These are phyloP conservation scores for Myrmecophaga tridactyla DNA, from an alignment of 2,113 vertebrate genomes.

Conservation along the genomic window DNA sequence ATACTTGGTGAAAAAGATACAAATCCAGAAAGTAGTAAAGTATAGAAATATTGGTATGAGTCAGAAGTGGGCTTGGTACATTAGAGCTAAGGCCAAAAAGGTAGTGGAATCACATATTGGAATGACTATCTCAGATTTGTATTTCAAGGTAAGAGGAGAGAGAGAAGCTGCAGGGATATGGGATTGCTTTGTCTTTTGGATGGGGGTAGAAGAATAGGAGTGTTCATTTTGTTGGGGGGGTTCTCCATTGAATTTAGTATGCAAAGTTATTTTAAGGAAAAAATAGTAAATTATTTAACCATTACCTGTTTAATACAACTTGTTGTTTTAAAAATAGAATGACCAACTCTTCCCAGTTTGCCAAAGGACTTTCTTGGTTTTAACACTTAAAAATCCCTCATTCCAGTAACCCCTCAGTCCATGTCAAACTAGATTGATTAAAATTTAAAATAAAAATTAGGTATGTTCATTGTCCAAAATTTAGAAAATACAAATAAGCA, in stretches of 20 bases:
- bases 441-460: conserved; percentile 33
- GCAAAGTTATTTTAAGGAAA: neutral
- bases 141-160: neutral
- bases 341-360: neutral
- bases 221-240: neutral
- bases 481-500: neutral
- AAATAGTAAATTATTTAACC: neutral
- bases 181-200: neutral
- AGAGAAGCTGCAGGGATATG: neutral
- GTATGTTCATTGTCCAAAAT: neutral
- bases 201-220: fast-evolving
- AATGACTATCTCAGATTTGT: neutral
- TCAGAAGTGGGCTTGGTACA: neutral
- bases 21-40: neutral
- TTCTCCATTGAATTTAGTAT: neutral
- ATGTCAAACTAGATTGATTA: neutral
- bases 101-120: neutral
- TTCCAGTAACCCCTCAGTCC: neutral
- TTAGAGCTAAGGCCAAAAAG: neutral
- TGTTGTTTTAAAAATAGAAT: neutral
- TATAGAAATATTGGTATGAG: neutral
- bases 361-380: neutral
- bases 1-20: neutral
- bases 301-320: neutral
- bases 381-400: neutral